These are phyloP conservation scores for Morpho deidamia DNA, from an alignment of 2,888 invertebrate genomes.

Conservation along the genomic window DNA sequence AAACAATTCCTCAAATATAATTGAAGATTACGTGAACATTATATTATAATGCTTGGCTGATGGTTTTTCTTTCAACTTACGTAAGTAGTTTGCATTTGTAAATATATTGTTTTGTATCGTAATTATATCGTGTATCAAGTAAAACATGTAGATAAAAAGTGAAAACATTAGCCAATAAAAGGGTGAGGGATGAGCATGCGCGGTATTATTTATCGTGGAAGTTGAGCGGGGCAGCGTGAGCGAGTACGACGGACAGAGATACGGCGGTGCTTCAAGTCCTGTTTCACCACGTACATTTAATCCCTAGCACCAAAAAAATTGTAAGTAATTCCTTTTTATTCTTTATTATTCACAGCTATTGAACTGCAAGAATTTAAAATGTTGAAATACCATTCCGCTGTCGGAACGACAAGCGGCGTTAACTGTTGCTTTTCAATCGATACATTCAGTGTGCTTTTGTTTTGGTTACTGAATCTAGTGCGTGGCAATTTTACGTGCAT, in stretches of 20 bases:
- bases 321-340: conserved; percentile 1
- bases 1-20: too few relatives aligned
- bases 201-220: conserved; percentile 7
- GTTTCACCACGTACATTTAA: not conserved
- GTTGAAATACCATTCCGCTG: not conserved
- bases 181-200: conserved; percentile 20
- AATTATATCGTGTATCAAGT: not conserved
- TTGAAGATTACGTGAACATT: too few relatives aligned
- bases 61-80: too few relatives aligned
- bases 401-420: conserved; percentile 6
- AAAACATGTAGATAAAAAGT: not conserved
- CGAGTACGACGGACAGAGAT: conserved; percentile 28
- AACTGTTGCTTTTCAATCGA: conserved; percentile 56
- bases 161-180: conserved; percentile 11
- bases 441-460: conserved; percentile 50
- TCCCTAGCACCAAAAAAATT: not conserved
- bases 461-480: conserved; percentile 37
- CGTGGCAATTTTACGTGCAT: conserved; percentile 23
- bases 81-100: too few relatives aligned
- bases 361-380: too few relatives aligned
- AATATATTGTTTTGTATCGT: too few relatives aligned
- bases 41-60: too few relatives aligned
- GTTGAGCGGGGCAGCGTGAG: conserved; percentile 19
- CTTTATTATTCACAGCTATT: too few relatives aligned
- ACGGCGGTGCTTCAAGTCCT: not conserved